Evolutionary conservation across 2,113 vertebrate species (phyloP).

Genomic region (Paratilapia polleni): DNA sequence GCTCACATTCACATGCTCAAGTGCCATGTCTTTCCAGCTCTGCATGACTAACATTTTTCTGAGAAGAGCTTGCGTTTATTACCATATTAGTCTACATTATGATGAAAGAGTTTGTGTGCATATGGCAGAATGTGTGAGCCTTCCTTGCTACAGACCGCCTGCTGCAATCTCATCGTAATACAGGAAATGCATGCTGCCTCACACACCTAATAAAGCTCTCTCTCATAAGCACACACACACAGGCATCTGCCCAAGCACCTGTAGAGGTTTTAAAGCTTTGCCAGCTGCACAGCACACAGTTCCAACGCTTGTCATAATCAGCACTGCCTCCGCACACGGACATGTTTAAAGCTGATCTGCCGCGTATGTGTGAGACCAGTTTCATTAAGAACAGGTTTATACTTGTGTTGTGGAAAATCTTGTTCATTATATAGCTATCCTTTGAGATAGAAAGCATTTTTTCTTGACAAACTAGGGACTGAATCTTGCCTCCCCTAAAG

Average conservation of each 20-base stretch:
- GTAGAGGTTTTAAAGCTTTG: constrained; percentile 58
- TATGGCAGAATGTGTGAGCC: constrained; percentile 20
- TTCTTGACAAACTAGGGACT: constrained; percentile 41
- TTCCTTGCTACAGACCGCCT: constrained; percentile 42
- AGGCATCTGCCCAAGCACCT: constrained; percentile 68
- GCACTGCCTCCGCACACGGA: constrained; percentile 12
- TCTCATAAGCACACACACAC: constrained; percentile 19
- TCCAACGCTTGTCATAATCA: constrained; percentile 42
- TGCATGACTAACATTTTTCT: constrained; percentile 35
- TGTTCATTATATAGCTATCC: constrained; percentile 40
- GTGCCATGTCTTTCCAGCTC: constrained; percentile 24
- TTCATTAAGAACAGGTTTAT: constrained; percentile 31
- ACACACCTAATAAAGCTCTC: constrained; percentile 36
- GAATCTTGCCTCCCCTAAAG: constrained; percentile 28
- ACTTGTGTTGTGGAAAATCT: constrained; percentile 38
- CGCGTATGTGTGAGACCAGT: background rate
- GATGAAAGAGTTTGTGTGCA: constrained; percentile 47
- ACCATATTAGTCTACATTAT: constrained; percentile 61
- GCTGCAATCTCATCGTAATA: constrained; percentile 70
- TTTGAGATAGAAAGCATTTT: constrained; percentile 51
- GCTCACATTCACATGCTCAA: constrained; percentile 22
- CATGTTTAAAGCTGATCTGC: constrained; percentile 23
- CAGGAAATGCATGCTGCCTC: constrained; percentile 65
- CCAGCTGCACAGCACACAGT: constrained; percentile 46
- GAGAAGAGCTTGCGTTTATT: constrained; percentile 53